A percentile compares a stretch with the other conserved stretches of the same genome.
Conservation (phyloP, 2,888 invertebrate genomes). For the Orthosia cruda region DNA sequence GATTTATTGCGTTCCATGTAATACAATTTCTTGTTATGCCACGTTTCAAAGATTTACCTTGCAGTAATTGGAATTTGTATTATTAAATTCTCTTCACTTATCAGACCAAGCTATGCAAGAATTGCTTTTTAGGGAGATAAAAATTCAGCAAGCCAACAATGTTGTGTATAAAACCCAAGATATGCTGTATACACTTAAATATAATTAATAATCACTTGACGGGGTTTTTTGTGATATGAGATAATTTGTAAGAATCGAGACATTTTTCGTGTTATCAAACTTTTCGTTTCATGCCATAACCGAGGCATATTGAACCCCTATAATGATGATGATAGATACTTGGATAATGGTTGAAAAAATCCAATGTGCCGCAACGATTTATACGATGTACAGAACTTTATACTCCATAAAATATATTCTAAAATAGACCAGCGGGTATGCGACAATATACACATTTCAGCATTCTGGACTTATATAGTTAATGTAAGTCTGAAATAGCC, state of each 20-base stretch:
- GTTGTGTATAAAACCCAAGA: background rate
- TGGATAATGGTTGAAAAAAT: background rate
- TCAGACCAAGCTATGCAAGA: slow-evolving; percentile 6
- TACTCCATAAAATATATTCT: slow-evolving; percentile 33
- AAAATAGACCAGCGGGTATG: slow-evolving; percentile 17
- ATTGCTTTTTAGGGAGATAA: slow-evolving; percentile 6
- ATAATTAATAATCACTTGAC: background rate
- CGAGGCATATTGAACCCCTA: background rate
- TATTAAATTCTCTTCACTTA: slow-evolving; percentile 44
- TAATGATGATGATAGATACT: slow-evolving; percentile 11
- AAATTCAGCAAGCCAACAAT: background rate
- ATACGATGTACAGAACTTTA: slow-evolving; percentile 14
- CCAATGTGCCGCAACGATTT: background rate
- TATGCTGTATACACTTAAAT: background rate
- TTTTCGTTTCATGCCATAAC: background rate
- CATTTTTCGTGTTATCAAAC: background rate
- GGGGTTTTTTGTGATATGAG: background rate
- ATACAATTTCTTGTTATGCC: slow-evolving; percentile 52
- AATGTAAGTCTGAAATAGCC: too few relatives aligned
- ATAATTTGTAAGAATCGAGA: too few relatives aligned
- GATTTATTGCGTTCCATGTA: slow-evolving; percentile 54
- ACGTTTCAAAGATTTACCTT: slow-evolving; percentile 54
- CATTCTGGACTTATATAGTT: too few relatives aligned
- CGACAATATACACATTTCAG: slow-evolving; percentile 52
- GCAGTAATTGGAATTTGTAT: slow-evolving; percentile 53